Base-by-base conservation (phyloP, 2,113 vertebrate species). In the Heliornis fulica region DNA sequence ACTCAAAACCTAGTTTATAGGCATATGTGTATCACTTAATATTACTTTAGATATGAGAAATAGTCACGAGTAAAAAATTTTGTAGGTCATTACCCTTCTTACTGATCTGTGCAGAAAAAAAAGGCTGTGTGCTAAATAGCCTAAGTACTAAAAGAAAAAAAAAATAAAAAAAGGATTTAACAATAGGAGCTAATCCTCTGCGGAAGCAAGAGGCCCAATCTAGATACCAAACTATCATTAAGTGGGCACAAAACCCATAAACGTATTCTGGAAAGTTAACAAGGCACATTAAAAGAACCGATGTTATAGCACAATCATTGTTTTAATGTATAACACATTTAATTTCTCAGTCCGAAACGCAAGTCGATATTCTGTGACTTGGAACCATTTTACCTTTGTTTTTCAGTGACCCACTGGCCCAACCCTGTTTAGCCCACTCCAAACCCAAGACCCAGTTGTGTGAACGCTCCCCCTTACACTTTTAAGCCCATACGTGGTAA, bases 391-490 rank as follows among this genome's bases (percentile, higher is more conserved):
- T 7, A 43, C 19, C 34, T 63, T 36, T 46, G 16, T 23, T 76
- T 77, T 26, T 7, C 71, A 28, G 54, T 2, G n/a, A 54, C 57
- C 29, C 86, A 22, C n/a, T 1, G 22, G 25, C 4, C 46, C 25
- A 3, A 4, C 1, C 53, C 2, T 28, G 22, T 16, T 68, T n/a
- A 15, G 7, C 31, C 66, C 76, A 9, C 53, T 9, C n/a, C 14
- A 61, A 56, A 2, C 5, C 29, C 22, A 9, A 22, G 11, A 68
- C 1, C 10, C 45, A 13, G 19, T 0, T 2, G 13, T 0, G 15
- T 0, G 34, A 87, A 51, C 22, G 11, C 57, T 74, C n/a, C 32
- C 75, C 41, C 23, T 22, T 7, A 23, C 53, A 7, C 36, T 54
- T 32, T 9, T 6, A 68, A 71, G 65, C 18, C 13, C 56, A 4